Evolutionary conservation across 2,888 invertebrate species (phyloP).

Genomic region (Papilio gigon): DNA sequence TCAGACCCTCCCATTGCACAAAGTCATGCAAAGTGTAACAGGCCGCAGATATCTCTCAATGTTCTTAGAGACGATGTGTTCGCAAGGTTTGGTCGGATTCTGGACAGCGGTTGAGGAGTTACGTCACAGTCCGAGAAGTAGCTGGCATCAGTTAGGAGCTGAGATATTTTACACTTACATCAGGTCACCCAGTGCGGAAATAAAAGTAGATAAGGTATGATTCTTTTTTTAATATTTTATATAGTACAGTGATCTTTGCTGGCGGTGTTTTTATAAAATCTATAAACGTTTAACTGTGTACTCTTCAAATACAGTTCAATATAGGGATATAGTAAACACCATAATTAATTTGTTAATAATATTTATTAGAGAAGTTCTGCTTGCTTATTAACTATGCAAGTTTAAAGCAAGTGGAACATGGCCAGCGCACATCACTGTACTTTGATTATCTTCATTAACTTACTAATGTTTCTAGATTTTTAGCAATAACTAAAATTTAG

Average conservation of each 20-base stretch:
- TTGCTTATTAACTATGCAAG: no score
- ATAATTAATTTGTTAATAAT: no score
- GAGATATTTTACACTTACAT: conserved; percentile 96
- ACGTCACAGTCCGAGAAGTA: conserved; percentile 87
- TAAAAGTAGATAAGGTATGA: conserved; percentile 89
- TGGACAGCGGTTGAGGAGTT: conserved; percentile 94
- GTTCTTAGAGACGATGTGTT: conserved; percentile 91
- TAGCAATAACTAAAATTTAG: background rate
- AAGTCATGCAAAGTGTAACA: conserved; percentile 89
- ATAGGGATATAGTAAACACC: no score
- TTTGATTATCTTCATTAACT: no score
- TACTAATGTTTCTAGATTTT: no score
- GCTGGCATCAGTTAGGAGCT: conserved; percentile 93
- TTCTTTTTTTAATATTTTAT: background rate
- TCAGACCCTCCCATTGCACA: conserved; percentile 87
- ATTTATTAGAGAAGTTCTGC: no score
- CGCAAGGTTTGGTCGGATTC: conserved; percentile 92
- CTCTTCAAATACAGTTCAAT: no score
- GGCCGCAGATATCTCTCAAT: conserved; percentile 90
- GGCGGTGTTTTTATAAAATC: no score
- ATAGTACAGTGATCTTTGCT: background rate
- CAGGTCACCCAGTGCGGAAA: conserved; percentile 89
- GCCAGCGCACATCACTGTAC: no score
- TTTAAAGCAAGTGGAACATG: no score
- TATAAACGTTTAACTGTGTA: no score